These are phyloP conservation scores for Piezodorus guildinii DNA, from an alignment of 1,140 invertebrate species.

Conservation along the genomic window DNA sequence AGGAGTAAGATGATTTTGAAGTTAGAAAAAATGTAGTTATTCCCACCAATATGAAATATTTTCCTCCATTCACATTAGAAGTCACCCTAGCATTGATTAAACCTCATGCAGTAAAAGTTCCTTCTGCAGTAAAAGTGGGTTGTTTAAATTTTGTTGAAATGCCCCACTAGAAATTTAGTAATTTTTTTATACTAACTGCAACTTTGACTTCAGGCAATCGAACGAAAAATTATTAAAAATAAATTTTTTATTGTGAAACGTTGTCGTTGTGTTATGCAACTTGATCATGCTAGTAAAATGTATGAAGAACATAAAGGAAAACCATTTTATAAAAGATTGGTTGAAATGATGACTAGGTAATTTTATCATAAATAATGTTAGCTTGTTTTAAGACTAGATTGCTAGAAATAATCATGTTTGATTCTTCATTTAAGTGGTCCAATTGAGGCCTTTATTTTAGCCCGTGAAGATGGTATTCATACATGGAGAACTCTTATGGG, in stretches of 20 bases:
- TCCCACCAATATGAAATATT: conserved; percentile 27
- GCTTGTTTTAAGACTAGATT: not conserved
- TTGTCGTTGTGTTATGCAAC: conserved; percentile 47
- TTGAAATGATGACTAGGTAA: conserved; percentile 76
- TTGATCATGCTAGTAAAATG: conserved; percentile 57
- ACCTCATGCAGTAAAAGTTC: conserved; percentile 58
- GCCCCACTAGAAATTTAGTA: conserved; percentile 15
- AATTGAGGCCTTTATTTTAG: conserved; percentile 64
- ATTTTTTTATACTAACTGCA: not conserved
- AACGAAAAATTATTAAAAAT: conserved; percentile 52
- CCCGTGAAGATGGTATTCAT: conserved; percentile 53
- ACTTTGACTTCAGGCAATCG: conserved; percentile 43
- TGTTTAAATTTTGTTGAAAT: conserved; percentile 9
- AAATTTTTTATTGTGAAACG: conserved; percentile 64
- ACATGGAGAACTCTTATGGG: conserved; percentile 76
- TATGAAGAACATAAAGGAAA: conserved; percentile 72
- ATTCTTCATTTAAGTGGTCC: conserved; percentile 50
- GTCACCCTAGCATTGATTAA: conserved; percentile 62
- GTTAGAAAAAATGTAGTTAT: too few relatives aligned
- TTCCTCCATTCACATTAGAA: conserved; percentile 33
- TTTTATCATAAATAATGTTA: too few relatives aligned
- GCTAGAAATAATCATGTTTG: not conserved
- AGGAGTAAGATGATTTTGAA: too few relatives aligned
- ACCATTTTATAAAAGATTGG: conserved; percentile 78
- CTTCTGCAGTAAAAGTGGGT: conserved; percentile 44